These are phyloP conservation scores for Hippopotamyrus pictus DNA, from an alignment of 2,797 vertebrate genomes.

Conservation along the genomic window DNA sequence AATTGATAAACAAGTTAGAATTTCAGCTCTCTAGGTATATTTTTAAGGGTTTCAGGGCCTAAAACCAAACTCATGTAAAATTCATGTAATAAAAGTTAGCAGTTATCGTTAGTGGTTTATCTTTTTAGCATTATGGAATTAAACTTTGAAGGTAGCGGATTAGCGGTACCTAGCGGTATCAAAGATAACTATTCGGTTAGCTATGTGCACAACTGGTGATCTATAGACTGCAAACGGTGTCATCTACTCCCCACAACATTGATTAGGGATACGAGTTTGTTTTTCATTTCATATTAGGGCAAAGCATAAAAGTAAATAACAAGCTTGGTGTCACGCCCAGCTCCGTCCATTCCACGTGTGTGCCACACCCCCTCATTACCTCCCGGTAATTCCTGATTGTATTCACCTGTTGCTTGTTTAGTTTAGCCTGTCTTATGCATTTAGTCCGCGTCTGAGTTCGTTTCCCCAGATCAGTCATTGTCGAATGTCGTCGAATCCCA, in stretches of 20 bases:
- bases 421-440: too few species aligned
- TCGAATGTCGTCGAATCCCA: too few species aligned
- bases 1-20: neutral
- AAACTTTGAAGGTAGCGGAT: neutral
- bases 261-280: neutral
- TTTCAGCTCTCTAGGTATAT: neutral
- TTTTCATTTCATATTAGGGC: neutral
- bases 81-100: neutral
- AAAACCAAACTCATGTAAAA: neutral
- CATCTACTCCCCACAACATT: neutral
- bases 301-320: neutral
- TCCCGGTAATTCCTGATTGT: too few species aligned
- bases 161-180: too few species aligned
- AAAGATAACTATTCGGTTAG: neutral
- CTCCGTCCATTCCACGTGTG: too few species aligned
- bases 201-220: neutral
- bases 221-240: neutral
- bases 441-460: too few species aligned
- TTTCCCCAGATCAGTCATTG: too few species aligned
- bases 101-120: neutral
- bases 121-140: neutral
- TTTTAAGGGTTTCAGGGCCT: neutral
- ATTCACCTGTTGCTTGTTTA: too few species aligned
- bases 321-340: too few species aligned
- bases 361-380: too few species aligned